Evolutionary conservation across 2,797 vertebrate species (phyloP), one percentile per base, ranked within the genome.

Genomic region (Tapirus indicus): DNA sequence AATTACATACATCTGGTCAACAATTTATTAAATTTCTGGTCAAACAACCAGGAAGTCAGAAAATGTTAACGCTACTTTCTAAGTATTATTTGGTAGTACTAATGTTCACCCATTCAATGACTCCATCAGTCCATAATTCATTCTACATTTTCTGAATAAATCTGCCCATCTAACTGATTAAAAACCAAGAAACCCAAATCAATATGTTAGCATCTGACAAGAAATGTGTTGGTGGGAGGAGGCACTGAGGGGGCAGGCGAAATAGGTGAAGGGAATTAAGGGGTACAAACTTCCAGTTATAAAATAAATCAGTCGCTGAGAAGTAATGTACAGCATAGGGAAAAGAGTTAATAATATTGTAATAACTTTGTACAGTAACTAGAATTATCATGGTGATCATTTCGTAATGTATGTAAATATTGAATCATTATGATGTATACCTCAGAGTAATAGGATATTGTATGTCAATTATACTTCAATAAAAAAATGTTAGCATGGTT

Each of bases 141-240:
- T 25, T 72, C 44, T 80, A 29, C 29, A n/a, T 85, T 96, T 92
- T 93, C 88, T 91, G 75, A 94, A 88, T 54, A 38, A 89, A 83
- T 88, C 80, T 77, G 3, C 32, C 27, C 13, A 68, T 68, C 25
- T 27, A 49, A 87, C 5, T 54, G 18, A 77, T 88, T 83, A 75
- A 84, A 96, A 92, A 54, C 7, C 23, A 94, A 69, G 4, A 94
- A 95, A 64, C 29, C 1, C 72, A 89, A 92, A 94, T 27, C 72
- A 75, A 16, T 62, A 6, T 69, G 27, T 56, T 71, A 82, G 7
- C 38, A 52, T 80, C n/a, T 86, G n/a, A 58, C 95, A 90, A 95
- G 85, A 91, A 97, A 96, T 90, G 56, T 64, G 27, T 78, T 96
- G 85, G 25, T 74, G 12, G 5, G 49, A 13, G 49, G 49, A 52